Evolutionary conservation across 2,113 vertebrate genomes (phyloP).

Genomic region (Phodopus roborovskii): DNA sequence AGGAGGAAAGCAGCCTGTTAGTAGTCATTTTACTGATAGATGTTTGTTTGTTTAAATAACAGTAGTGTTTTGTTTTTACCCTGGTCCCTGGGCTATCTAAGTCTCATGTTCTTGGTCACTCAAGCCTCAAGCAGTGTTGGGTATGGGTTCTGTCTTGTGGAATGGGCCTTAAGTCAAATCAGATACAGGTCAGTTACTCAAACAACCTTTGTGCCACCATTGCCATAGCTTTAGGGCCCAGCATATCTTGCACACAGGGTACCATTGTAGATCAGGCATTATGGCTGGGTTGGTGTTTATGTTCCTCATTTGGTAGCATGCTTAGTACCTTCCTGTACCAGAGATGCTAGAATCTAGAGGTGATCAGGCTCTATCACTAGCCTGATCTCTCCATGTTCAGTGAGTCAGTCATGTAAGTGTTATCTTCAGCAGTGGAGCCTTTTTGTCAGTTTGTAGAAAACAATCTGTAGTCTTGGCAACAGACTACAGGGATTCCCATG

Average conservation of each 20-base stretch:
- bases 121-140: not conserved
- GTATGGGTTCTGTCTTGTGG: not conserved
- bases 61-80: not conserved
- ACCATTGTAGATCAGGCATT: not conserved
- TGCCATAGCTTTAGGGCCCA: not conserved
- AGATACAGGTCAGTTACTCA: not conserved
- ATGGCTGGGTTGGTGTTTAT: not conserved
- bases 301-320: not conserved
- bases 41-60: not conserved
- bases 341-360: not conserved
- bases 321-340: not conserved
- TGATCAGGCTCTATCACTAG: not conserved
- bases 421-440: not conserved
- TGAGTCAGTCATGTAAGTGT: not conserved
- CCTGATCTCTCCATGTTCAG: not conserved
- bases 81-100: not conserved
- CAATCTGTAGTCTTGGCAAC: not conserved
- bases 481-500: not conserved
- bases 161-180: not conserved
- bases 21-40: not conserved
- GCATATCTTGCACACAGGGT: not conserved
- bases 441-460: not conserved
- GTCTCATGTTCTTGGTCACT: not conserved
- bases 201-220: not conserved
- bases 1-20: not conserved